Evolutionary conservation across 2,797 vertebrate genomes (phyloP).

Genomic region (Scleropages formosus): DNA sequence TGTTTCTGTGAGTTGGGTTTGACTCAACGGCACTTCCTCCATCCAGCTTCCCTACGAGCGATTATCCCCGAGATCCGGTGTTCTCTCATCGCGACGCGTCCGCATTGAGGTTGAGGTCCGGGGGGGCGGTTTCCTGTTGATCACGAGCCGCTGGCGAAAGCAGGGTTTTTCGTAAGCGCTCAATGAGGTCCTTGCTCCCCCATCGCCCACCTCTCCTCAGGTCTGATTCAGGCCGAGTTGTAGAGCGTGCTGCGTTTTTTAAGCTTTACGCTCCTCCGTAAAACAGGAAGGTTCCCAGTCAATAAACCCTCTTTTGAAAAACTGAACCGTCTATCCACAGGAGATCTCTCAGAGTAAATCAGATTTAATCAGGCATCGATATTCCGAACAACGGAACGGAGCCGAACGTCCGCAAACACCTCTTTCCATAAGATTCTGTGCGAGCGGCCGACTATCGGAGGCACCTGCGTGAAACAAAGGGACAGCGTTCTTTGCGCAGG

Average conservation of each 20-base stretch:
- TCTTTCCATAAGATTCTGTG: constrained; percentile 15
- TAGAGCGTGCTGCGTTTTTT: constrained; percentile 51
- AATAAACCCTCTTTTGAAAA: not conserved
- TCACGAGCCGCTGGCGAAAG: not conserved
- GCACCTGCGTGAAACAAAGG: constrained; percentile 27
- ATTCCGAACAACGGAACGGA: not conserved
- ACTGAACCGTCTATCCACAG: not conserved
- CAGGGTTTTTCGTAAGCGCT: constrained; percentile 42
- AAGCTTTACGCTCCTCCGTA: constrained; percentile 7
- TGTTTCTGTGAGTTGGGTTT: no score
- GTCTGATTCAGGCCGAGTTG: constrained; percentile 55
- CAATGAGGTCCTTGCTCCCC: constrained; percentile 42
- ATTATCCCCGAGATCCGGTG: constrained; percentile 1
- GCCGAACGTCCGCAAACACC: not conserved
- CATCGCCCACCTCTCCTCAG: constrained; percentile 38
- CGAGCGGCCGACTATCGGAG: constrained; percentile 33
- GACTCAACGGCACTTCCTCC: not conserved
- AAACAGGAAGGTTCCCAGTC: not conserved
- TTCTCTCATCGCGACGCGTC: not conserved
- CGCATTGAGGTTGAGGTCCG: not conserved
- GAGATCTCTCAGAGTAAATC: constrained; percentile 5
- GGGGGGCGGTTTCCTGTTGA: not conserved
- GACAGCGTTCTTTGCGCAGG: constrained; percentile 30
- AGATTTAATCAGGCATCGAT: constrained; percentile 5
- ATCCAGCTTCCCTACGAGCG: not conserved